A percentile compares a stretch with the other conserved stretches of the same genome.
phyloP scores from a whole-genome alignment of 2,888 invertebrate species.

The Aproaerema taeniolella region DNA sequence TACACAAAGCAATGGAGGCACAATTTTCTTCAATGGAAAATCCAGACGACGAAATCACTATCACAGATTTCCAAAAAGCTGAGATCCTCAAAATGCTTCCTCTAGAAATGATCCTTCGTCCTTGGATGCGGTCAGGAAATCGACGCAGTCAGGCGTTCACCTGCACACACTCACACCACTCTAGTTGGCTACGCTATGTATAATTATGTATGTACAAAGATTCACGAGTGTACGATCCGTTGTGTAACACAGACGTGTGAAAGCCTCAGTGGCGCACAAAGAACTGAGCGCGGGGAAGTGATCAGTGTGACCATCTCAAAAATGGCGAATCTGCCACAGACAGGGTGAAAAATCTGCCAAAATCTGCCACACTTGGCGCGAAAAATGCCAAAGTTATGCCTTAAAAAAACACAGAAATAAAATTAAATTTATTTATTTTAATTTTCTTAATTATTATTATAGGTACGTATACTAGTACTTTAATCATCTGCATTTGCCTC shows the following conservation, averaged over 20 bases:
- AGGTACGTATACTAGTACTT: too few species aligned
- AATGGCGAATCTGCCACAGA: too few species aligned
- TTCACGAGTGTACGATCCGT: slow-evolving; percentile 49
- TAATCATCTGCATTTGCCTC: too few species aligned
- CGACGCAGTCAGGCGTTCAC: slow-evolving; percentile 44
- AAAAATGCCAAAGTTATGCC: too few species aligned
- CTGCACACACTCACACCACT: slow-evolving; percentile 54
- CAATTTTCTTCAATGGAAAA: slow-evolving; percentile 23
- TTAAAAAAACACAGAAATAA: too few species aligned
- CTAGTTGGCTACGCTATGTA: slow-evolving; percentile 43
- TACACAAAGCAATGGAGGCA: slow-evolving; percentile 28
- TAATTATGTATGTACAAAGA: slow-evolving; percentile 35
- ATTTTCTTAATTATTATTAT: too few species aligned
- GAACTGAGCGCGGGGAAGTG: slow-evolving; percentile 71
- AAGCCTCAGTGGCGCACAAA: slow-evolving; percentile 67
- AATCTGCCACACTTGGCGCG: too few species aligned
- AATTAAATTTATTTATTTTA: too few species aligned
- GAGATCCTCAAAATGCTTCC: slow-evolving; percentile 30
- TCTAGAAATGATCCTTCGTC: slow-evolving; percentile 37
- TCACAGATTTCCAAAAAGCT: slow-evolving; percentile 44
- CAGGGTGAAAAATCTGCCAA: too few species aligned
- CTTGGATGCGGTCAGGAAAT: slow-evolving; percentile 51
- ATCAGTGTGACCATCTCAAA: too few species aligned
- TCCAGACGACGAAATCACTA: slow-evolving; percentile 36
- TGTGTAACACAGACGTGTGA: slow-evolving; percentile 51